Percentiles rank a stretch among this genome's conserved stretches.
These are phyloP conservation scores for Eupithecia pulchellata DNA, from an alignment of 2,888 invertebrate genomes.

Conservation along the genomic window DNA sequence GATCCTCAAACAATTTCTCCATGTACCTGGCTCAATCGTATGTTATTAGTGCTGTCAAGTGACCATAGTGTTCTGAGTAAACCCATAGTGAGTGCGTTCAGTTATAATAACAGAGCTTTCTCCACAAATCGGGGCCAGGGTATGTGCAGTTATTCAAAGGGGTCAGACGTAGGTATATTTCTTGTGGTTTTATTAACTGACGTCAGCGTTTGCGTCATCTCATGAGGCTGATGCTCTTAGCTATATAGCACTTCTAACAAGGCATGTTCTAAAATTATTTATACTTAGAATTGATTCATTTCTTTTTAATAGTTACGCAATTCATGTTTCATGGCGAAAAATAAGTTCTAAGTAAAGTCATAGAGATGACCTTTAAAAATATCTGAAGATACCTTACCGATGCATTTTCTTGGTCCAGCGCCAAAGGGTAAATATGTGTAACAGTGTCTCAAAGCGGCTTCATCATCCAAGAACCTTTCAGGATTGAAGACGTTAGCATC, in stretches of 20 bases:
- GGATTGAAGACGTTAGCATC: constrained; percentile 69
- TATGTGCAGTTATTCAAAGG: constrained; percentile 39
- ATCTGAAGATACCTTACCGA: constrained; percentile 63
- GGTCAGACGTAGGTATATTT: constrained; percentile 21
- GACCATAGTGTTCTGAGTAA: constrained; percentile 20
- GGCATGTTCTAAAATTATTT: no score
- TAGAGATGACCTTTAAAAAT: not conserved
- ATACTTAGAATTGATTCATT: not conserved
- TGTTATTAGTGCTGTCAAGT: constrained; percentile 8
- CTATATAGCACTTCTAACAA: not conserved
- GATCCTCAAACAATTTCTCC: not conserved
- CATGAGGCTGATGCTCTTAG: not conserved
- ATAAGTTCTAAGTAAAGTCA: not conserved
- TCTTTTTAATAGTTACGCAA: no score
- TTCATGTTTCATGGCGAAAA: not conserved
- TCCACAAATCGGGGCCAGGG: constrained; percentile 39
- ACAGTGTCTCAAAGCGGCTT: constrained; percentile 54
- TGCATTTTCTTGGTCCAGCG: constrained; percentile 76
- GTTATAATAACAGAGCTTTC: constrained; percentile 38
- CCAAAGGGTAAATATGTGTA: constrained; percentile 75
- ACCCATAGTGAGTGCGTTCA: constrained; percentile 27
- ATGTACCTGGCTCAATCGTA: not conserved
- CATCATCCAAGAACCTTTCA: constrained; percentile 67
- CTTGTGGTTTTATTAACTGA: constrained; percentile 31
- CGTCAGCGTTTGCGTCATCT: not conserved